These are phyloP conservation scores for Cerceris rybyensis DNA, from an alignment of 2,888 invertebrate species.

Conservation along the genomic window DNA sequence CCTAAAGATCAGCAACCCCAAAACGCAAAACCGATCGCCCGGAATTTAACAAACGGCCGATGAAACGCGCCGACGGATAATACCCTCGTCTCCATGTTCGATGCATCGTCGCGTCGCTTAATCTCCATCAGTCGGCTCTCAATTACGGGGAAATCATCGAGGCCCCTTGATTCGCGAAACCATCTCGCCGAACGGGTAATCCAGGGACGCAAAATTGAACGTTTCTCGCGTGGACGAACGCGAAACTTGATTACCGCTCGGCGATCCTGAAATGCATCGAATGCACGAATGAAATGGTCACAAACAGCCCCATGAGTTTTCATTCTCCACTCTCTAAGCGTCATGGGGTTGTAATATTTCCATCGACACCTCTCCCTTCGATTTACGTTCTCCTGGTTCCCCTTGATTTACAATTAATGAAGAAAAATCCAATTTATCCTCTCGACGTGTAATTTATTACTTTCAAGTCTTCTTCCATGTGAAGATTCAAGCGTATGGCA, in stretches of 20 bases:
- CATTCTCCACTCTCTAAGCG: no score
- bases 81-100: neutral
- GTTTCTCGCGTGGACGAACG: constrained; percentile 23
- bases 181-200: constrained; percentile 17
- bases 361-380: neutral
- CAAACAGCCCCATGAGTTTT: neutral
- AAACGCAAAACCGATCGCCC: neutral
- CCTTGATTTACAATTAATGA: neutral
- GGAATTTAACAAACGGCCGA: neutral
- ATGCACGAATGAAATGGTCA: neutral
- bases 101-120: constrained; percentile 25
- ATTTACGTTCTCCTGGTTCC: neutral
- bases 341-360: neutral
- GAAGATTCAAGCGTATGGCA: no score
- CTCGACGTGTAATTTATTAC: no score
- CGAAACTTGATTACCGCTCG: constrained; percentile 41
- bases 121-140: constrained; percentile 42
- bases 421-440: no score
- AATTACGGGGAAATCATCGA: constrained; percentile 31
- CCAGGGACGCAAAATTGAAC: constrained; percentile 36
- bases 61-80: constrained; percentile 13
- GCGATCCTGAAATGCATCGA: constrained; percentile 34
- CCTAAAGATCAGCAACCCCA: neutral
- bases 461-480: no score
- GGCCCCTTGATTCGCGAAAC: constrained; percentile 15